phyloP scores from a whole-genome alignment of 1,140 invertebrate species.

The Steinernema feltiae region DNA sequence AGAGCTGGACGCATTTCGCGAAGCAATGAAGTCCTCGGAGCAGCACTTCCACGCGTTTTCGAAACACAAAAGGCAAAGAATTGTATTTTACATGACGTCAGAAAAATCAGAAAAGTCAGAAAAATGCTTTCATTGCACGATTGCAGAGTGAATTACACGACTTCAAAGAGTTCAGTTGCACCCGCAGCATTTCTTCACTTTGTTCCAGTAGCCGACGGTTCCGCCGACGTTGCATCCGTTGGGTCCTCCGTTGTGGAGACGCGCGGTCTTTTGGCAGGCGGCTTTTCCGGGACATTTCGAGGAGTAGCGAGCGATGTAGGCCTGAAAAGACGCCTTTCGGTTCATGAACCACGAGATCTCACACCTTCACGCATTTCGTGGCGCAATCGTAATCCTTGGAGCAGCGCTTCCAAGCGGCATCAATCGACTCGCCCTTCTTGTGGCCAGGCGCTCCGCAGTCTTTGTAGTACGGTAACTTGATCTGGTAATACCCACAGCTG shows the following conservation, averaged over 20 bases:
- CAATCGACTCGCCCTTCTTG: slow-evolving; percentile 27
- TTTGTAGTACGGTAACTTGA: slow-evolving; percentile 49
- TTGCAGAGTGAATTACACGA: too few relatives aligned
- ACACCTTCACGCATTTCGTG: slow-evolving; percentile 49
- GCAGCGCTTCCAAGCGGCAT: slow-evolving; percentile 48
- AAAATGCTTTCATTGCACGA: too few relatives aligned
- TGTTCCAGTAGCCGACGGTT: slow-evolving; percentile 53
- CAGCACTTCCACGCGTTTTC: too few relatives aligned
- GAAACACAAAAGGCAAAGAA: too few relatives aligned
- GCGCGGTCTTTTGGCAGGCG: slow-evolving; percentile 51
- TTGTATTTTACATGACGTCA: too few relatives aligned
- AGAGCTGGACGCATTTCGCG: too few relatives aligned
- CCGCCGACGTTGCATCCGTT: slow-evolving; percentile 43
- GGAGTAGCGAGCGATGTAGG: slow-evolving; percentile 31
- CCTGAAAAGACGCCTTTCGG: slow-evolving; percentile 7
- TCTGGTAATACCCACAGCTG: slow-evolving; percentile 58
- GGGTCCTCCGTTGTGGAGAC: slow-evolving; percentile 58
- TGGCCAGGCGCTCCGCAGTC: slow-evolving; percentile 48
- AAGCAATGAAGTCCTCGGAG: too few relatives aligned
- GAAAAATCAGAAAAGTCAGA: too few relatives aligned
- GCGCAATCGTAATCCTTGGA: slow-evolving; percentile 50
- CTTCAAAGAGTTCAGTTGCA: slow-evolving; percentile 22
- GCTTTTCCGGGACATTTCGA: slow-evolving; percentile 34
- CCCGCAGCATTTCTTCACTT: slow-evolving; percentile 38
- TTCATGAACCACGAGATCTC: not conserved